Conservation (phyloP, 1,140 invertebrate species). For the Pissodes strobi region DNA sequence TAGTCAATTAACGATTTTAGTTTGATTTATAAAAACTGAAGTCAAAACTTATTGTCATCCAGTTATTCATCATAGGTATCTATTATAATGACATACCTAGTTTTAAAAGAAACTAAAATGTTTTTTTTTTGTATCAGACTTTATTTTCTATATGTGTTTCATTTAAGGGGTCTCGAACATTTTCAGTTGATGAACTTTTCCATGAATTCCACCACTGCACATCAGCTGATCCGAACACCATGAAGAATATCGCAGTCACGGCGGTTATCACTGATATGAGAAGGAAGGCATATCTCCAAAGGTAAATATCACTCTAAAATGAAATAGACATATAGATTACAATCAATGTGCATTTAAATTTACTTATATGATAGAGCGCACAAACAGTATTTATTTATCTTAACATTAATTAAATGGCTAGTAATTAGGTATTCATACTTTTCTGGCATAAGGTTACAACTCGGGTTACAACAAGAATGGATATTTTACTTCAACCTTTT, state of each 20-base stretch:
- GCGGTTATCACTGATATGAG: constrained; percentile 8
- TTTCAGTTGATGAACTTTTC: constrained; percentile 9
- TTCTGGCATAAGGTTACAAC: no score
- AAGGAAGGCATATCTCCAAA: constrained; percentile 27
- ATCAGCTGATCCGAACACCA: constrained; percentile 29
- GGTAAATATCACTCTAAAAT: constrained; percentile 22
- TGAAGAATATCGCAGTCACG: constrained; percentile 17
- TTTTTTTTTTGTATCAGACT: constrained; percentile 4
- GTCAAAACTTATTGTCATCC: no score
- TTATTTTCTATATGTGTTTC: constrained; percentile 14
- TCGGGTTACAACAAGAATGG: no score
- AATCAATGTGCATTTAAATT: neutral
- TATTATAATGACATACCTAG: no score
- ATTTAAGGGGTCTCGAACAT: constrained; percentile 8
- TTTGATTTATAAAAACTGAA: no score
- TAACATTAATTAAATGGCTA: neutral
- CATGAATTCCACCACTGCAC: constrained; percentile 34
- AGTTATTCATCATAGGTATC: no score
- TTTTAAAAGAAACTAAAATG: no score
- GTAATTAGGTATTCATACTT: no score
- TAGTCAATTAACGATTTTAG: no score
- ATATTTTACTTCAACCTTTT: no score
- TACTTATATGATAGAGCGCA: no score
- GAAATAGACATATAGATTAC: neutral
- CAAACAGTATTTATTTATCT: neutral